A percentile compares a stretch with the other conserved stretches of the same genome.
Evolutionary conservation across 2,113 vertebrate species (phyloP).

Genomic region (Cynoglossus semilaevis): DNA sequence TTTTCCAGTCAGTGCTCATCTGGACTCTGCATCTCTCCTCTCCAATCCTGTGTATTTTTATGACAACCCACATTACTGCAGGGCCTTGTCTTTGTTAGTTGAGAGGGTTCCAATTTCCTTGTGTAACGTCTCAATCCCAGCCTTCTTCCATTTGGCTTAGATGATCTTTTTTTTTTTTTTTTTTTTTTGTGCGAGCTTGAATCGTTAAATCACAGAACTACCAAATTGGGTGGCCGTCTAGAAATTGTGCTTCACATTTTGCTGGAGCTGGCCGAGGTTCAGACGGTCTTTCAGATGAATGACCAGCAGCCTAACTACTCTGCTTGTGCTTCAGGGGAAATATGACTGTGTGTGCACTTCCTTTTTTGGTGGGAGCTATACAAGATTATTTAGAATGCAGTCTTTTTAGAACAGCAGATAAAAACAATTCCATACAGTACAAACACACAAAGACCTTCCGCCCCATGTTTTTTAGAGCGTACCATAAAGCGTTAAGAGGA

Average conservation of each 20-base stretch:
- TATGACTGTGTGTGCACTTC: constrained; percentile 4
- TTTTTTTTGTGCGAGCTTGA: background rate
- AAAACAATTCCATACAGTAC: no score
- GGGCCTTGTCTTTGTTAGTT: constrained; percentile 61
- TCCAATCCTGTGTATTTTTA: constrained; percentile 44
- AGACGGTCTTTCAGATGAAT: constrained; percentile 56
- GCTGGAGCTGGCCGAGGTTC: constrained; percentile 37
- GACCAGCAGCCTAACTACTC: constrained; percentile 47
- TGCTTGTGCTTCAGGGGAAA: constrained; percentile 31
- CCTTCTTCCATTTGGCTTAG: constrained; percentile 54
- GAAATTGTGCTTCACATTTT: constrained; percentile 46
- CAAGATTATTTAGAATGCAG: constrained; percentile 16
- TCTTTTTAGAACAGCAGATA: constrained; percentile 22
- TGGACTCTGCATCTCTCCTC: constrained; percentile 35
- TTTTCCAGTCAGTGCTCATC: constrained; percentile 33
- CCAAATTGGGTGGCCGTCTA: constrained; percentile 24
- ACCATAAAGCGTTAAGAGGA: constrained; percentile 51
- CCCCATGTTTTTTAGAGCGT: background rate
- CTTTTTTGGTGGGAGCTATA: constrained; percentile 6
- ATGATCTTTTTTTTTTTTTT: constrained; percentile 43
- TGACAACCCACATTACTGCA: constrained; percentile 58
- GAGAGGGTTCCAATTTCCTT: constrained; percentile 57
- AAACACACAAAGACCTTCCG: constrained; percentile 8
- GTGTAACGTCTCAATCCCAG: constrained; percentile 56
- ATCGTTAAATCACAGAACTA: constrained; percentile 56